Evolutionary conservation across 2,888 invertebrate species (phyloP).

Genomic region (Fragum sueziense): DNA sequence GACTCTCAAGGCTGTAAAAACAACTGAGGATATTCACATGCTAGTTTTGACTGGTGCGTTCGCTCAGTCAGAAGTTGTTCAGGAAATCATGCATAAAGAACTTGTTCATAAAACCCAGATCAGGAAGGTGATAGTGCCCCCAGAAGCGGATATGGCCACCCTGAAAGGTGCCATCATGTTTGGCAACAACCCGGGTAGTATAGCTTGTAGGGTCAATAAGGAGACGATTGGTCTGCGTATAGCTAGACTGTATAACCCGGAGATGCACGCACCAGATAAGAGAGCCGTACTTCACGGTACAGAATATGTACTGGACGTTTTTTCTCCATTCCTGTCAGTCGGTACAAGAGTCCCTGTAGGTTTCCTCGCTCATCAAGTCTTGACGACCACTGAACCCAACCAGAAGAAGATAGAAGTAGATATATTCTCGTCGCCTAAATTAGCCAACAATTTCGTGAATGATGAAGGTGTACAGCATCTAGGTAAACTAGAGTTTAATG

Average conservation of each 20-base stretch:
- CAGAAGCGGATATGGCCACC: constrained; percentile 52
- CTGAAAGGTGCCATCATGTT: constrained; percentile 57
- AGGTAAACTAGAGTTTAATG: constrained; percentile 49
- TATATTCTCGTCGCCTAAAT: constrained; percentile 37
- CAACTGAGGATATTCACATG: constrained; percentile 42
- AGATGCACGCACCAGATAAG: constrained; percentile 45
- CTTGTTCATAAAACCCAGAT: constrained; percentile 52
- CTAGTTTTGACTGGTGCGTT: constrained; percentile 52
- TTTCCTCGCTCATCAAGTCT: constrained; percentile 51
- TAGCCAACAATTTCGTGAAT: constrained; percentile 50
- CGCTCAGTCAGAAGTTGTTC: constrained; percentile 50
- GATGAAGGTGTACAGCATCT: constrained; percentile 49
- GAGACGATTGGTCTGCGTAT: constrained; percentile 50
- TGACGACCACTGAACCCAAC: constrained; percentile 55
- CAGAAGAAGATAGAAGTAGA: constrained; percentile 56
- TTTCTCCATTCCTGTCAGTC: constrained; percentile 58
- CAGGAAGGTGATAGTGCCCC: constrained; percentile 53
- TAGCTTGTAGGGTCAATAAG: constrained; percentile 47
- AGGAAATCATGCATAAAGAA: constrained; percentile 54
- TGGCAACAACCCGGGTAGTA: constrained; percentile 37
- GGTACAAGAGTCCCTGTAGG: constrained; percentile 58
- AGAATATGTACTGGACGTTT: constrained; percentile 58
- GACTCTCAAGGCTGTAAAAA: constrained; percentile 29
- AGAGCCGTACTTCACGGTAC: constrained; percentile 31
- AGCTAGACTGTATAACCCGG: constrained; percentile 56